These are phyloP conservation scores for Porites lobata DNA, from an alignment of 92 coral and sea anemone species.

Conservation along the genomic window DNA sequence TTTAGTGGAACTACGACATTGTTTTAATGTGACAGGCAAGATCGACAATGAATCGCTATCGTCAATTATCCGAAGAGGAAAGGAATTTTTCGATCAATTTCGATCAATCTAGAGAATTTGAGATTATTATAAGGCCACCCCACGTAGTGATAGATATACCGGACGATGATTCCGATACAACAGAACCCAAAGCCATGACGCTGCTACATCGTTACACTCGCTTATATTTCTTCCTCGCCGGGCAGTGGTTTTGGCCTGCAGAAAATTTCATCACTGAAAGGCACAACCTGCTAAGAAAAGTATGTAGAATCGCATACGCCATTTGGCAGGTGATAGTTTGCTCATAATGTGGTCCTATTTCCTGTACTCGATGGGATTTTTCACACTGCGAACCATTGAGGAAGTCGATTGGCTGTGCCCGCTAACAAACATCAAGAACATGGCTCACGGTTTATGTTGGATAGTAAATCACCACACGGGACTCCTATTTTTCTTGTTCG, in stretches of 20 bases:
- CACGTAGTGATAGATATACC: no score
- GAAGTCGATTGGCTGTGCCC: slow-evolving; percentile 53
- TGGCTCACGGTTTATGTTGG: slow-evolving; percentile 28
- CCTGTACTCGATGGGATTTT: slow-evolving; percentile 50
- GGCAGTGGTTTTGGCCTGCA: slow-evolving; percentile 50
- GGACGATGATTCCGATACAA: no score
- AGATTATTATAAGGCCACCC: no score
- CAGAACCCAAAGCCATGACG: neutral
- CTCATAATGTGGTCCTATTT: slow-evolving; percentile 47
- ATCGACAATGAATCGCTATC: no score
- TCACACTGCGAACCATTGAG: slow-evolving; percentile 12
- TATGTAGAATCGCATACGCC: slow-evolving; percentile 5
- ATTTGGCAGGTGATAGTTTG: slow-evolving; percentile 23
- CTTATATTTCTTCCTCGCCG: slow-evolving; percentile 27
- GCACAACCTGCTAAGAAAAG: neutral
- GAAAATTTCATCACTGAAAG: neutral
- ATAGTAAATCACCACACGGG: slow-evolving; percentile 48
- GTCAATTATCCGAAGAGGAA: no score
- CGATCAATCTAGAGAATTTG: no score
- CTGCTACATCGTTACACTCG: neutral
- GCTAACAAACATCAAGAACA: slow-evolving; percentile 56
- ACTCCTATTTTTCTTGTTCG: slow-evolving; percentile 2
- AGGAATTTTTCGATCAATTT: no score
- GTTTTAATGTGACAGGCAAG: neutral
- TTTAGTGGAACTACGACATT: neutral